phyloP scores from a whole-genome alignment of 1,140 invertebrate species.

The Spodoptera litura region DNA sequence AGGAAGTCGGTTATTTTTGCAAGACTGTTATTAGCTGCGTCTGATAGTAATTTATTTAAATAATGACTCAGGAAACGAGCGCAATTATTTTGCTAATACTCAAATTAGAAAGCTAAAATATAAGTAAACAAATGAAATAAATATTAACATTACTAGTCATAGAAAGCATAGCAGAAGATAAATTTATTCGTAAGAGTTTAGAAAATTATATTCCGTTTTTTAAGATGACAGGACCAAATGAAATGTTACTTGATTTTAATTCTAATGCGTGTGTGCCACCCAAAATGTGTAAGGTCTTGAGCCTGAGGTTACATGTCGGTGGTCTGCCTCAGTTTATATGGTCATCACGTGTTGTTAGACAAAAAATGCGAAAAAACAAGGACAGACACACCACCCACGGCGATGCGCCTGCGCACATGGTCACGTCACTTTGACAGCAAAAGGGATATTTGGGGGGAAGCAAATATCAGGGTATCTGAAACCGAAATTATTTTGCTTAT shows the following conservation, averaged over 20 bases:
- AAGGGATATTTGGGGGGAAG: not conserved
- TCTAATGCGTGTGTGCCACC: slow-evolving; percentile 13
- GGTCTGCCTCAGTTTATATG: slow-evolving; percentile 55
- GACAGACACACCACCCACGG: slow-evolving; percentile 61
- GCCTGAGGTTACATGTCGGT: slow-evolving; percentile 2
- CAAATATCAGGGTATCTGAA: slow-evolving; percentile 5
- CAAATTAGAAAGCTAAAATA: no score
- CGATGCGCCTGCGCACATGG: slow-evolving; percentile 59
- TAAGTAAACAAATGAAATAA: no score
- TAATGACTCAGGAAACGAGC: not conserved
- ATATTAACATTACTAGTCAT: no score
- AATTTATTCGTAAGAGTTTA: no score
- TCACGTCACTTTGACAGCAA: slow-evolving; percentile 33
- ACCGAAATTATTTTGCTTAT: slow-evolving; percentile 8
- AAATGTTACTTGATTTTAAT: slow-evolving; percentile 4
- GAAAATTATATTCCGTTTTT: not conserved
- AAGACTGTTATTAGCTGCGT: not conserved
- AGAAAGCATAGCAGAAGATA: no score
- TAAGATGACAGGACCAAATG: not conserved
- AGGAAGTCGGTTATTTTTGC: slow-evolving; percentile 6
- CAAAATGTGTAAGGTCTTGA: slow-evolving; percentile 6
- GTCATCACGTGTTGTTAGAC: slow-evolving; percentile 65
- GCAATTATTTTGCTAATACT: not conserved
- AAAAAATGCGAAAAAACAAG: slow-evolving; percentile 56
- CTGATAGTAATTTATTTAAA: not conserved